These are phyloP conservation scores for Phyllotreta striolata DNA, from an alignment of 2,888 invertebrate genomes.

Conservation along the genomic window DNA sequence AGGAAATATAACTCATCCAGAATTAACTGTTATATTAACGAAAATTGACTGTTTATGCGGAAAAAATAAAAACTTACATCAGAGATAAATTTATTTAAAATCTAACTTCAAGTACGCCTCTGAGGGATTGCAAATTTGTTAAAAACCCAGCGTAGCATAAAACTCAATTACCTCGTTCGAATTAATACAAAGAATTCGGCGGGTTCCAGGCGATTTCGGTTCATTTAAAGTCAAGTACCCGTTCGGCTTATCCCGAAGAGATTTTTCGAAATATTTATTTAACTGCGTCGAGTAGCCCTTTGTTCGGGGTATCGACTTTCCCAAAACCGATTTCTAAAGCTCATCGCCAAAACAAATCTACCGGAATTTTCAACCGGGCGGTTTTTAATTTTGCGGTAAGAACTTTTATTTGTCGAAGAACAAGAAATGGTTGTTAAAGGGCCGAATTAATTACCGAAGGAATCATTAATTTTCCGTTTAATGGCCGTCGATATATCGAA, in stretches of 20 bases:
- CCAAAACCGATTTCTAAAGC: conserved; percentile 38
- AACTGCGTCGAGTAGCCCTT: conserved; percentile 35
- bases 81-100: too few relatives aligned
- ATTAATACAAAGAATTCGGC: conserved; percentile 16
- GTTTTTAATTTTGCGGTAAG: conserved; percentile 7
- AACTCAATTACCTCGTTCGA: conserved; percentile 35
- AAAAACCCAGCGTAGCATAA: conserved; percentile 34
- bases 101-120: neutral
- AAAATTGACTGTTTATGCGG: too few relatives aligned
- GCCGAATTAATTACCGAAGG: neutral
- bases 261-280: conserved; percentile 43
- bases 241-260: conserved; percentile 28
- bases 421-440: neutral
- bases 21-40: too few relatives aligned
- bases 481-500: too few relatives aligned
- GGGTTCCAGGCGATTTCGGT: conserved; percentile 21
- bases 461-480: neutral
- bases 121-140: conserved; percentile 20
- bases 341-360: conserved; percentile 27
- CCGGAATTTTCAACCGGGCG: conserved; percentile 8
- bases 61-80: too few relatives aligned
- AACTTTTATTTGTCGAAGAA: neutral
- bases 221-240: conserved; percentile 43
- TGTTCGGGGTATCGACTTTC: conserved; percentile 36
- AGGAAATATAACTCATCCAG: too few relatives aligned